Evolutionary conservation across 2,797 vertebrate genomes (phyloP).

Genomic region (Sebastes vulpes): DNA sequence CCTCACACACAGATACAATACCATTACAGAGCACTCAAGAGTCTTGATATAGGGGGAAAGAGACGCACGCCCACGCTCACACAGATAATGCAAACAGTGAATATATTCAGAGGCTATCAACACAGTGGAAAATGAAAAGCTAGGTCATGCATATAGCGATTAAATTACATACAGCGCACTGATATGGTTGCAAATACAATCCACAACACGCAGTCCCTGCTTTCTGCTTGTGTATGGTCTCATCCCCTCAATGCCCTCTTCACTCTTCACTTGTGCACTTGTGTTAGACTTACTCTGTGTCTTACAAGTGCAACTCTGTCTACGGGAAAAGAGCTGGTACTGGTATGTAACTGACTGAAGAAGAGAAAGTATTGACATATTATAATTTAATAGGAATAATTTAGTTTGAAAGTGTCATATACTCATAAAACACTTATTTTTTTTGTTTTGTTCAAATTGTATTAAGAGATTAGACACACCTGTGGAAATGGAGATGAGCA

Average conservation of each 20-base stretch:
- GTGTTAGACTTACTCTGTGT: neutral
- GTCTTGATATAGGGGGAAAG: conserved; percentile 22
- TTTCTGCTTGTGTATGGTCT: neutral
- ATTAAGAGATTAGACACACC: neutral
- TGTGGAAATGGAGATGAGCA: neutral
- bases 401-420: neutral
- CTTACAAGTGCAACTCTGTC: neutral
- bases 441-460: neutral
- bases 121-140: conserved; percentile 29
- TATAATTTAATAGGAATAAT: neutral
- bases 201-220: neutral
- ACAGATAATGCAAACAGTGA: conserved; percentile 52
- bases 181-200: conserved; percentile 24
- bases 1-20: conserved; percentile 52
- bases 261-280: neutral
- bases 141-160: conserved; percentile 54
- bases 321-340: neutral
- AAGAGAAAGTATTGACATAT: neutral
- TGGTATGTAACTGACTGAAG: neutral
- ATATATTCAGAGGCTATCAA: conserved; percentile 27
- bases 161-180: conserved; percentile 29
- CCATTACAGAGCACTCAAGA: conserved; percentile 53
- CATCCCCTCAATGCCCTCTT: neutral
- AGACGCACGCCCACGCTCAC: neutral
- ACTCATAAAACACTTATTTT: neutral